phyloP scores from a whole-genome alignment of 2,888 invertebrate species.

The Agonopterix heracliana region DNA sequence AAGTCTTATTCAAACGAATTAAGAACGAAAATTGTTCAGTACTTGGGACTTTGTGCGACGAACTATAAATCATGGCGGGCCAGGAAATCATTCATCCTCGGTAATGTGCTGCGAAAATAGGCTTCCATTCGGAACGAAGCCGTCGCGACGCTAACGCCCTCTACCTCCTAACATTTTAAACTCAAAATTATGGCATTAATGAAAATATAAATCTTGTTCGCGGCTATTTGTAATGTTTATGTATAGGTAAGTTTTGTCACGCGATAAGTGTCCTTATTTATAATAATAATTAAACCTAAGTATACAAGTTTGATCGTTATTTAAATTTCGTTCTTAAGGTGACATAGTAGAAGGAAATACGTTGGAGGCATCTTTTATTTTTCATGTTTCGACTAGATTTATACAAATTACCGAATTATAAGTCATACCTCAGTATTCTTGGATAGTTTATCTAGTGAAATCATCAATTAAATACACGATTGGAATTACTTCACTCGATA shows the following conservation, averaged over 20 bases:
- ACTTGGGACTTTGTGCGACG: slow-evolving; percentile 22
- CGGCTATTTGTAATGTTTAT: slow-evolving; percentile 12
- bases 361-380: no score
- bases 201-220: slow-evolving; percentile 40
- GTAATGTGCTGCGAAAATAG: slow-evolving; percentile 75
- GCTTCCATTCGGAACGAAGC: slow-evolving; percentile 55
- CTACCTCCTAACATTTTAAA: slow-evolving; percentile 54
- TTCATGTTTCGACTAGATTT: no score
- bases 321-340: no score
- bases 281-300: no score
- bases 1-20: no score
- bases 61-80: slow-evolving; percentile 54
- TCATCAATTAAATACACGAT: no score
- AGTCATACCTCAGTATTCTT: no score
- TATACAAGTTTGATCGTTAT: no score
- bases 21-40: not conserved
- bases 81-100: slow-evolving; percentile 74
- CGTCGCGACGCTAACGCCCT: slow-evolving; percentile 48
- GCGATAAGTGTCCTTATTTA: not conserved
- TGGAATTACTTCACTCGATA: no score
- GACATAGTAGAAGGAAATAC: no score
- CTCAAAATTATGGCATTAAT: slow-evolving; percentile 52
- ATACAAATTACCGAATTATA: no score
- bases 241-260: not conserved
- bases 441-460: no score